Conservation (phyloP, 2,888 invertebrate genomes). For the Protodeltote pygarga region DNA sequence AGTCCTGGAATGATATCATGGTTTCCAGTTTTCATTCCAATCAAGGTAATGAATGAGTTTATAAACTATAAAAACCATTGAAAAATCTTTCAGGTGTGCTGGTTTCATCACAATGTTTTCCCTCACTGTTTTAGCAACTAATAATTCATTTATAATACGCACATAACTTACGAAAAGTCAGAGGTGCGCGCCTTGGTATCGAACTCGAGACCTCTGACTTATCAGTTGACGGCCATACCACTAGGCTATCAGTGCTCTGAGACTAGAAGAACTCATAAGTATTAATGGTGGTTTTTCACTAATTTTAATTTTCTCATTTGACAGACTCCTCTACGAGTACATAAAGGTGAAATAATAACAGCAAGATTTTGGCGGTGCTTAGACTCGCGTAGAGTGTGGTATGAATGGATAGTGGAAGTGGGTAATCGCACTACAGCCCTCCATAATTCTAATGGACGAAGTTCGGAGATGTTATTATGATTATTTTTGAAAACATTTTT, state of each 20-base stretch:
- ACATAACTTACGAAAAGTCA: no score
- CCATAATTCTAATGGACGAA: slow-evolving; percentile 76
- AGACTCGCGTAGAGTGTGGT: slow-evolving; percentile 95
- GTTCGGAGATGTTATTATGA: slow-evolving; percentile 81
- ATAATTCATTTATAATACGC: no score
- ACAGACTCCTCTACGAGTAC: slow-evolving; percentile 92
- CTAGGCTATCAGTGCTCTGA: no score
- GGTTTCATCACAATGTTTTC: no score
- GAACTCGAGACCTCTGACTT: no score
- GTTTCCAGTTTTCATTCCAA: slow-evolving; percentile 98
- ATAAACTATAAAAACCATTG: no score
- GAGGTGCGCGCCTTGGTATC: no score
- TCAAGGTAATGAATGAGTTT: slow-evolving; percentile 87
- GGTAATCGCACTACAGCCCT: slow-evolving; percentile 67
- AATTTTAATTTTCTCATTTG: slow-evolving; percentile 11
- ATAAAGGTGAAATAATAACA: slow-evolving; percentile 90
- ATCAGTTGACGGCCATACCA: no score
- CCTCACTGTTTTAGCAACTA: no score
- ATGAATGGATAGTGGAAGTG: slow-evolving; percentile 93
- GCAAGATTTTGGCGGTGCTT: slow-evolving; percentile 96
- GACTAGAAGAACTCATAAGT: no score
- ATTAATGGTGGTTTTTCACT: no score
- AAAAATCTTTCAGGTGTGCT: no score
- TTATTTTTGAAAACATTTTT: slow-evolving; percentile 18
- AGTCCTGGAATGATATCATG: slow-evolving; percentile 98